Evolutionary conservation across 1,140 invertebrate genomes (phyloP).

Genomic region (Papilio machaon): DNA sequence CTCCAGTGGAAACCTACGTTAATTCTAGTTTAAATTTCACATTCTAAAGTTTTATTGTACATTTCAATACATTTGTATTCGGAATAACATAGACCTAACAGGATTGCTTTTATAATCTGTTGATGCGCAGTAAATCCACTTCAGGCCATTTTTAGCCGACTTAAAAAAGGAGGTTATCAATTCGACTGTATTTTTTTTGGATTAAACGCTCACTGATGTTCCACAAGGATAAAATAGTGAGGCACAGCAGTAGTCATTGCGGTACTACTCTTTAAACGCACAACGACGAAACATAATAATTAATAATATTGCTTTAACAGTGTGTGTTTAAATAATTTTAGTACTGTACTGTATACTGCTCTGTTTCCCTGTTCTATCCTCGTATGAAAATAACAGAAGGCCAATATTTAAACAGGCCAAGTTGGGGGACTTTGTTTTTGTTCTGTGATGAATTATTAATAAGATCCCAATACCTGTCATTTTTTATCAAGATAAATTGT

Average conservation of each 20-base stretch:
- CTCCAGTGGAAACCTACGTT: too few species aligned
- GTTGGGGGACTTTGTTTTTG: conserved; percentile 1
- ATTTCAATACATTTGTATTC: neutral
- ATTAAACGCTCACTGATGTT: neutral
- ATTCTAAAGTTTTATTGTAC: neutral
- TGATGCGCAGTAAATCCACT: neutral
- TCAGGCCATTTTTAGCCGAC: neutral
- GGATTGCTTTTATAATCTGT: conserved; percentile 10
- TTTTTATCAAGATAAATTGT: neutral
- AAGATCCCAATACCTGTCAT: neutral
- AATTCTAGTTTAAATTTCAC: too few species aligned
- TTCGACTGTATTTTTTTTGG: neutral
- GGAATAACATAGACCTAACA: neutral
- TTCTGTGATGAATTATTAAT: conserved; percentile 3
- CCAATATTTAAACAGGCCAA: neutral
- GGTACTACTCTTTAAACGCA: too few species aligned
- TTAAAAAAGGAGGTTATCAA: too few species aligned
- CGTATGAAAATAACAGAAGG: neutral
- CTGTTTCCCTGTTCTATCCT: neutral
- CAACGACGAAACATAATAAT: too few species aligned
- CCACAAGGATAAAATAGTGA: neutral
- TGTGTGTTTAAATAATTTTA: neutral
- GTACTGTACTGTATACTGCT: neutral
- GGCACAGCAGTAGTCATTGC: neutral
- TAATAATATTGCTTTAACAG: neutral